A percentile compares a stretch with the other conserved stretches of the same genome.
phyloP scores from a whole-genome alignment of 2,888 invertebrate genomes.

The Boloria selene region DNA sequence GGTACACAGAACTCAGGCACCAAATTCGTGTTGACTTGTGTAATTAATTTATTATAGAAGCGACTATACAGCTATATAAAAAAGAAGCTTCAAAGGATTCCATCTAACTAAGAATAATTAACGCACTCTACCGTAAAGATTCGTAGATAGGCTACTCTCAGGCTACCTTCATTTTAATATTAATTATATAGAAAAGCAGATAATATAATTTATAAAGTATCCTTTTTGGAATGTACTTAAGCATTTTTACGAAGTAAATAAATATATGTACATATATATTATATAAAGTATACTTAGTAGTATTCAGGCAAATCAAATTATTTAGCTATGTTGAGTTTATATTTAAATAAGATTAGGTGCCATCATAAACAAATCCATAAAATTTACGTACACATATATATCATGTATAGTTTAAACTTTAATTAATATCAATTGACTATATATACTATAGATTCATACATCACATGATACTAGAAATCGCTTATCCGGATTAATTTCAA shows the following conservation, averaged over 20 bases:
- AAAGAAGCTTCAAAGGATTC: slow-evolving; percentile 23
- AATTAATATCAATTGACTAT: background rate
- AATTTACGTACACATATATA: background rate
- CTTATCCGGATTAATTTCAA: slow-evolving; percentile 17
- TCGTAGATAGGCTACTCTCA: slow-evolving; percentile 18
- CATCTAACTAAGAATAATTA: slow-evolving; percentile 23
- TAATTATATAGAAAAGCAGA: slow-evolving; percentile 14
- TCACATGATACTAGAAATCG: slow-evolving; percentile 12
- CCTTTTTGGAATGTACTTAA: background rate
- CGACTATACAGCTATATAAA: slow-evolving; percentile 25
- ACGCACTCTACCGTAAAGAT: slow-evolving; percentile 21
- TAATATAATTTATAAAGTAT: slow-evolving; percentile 1
- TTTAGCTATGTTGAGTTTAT: too few species aligned
- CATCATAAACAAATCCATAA: too few species aligned
- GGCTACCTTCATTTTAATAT: slow-evolving; percentile 22
- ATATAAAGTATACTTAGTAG: too few species aligned
- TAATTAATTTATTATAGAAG: slow-evolving; percentile 20
- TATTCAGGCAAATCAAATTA: too few species aligned
- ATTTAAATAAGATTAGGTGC: too few species aligned
- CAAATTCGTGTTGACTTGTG: too few species aligned
- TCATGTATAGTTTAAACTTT: background rate
- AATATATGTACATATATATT: too few species aligned
- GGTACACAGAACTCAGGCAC: too few species aligned
- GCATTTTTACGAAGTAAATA: background rate
- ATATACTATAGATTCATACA: background rate